Percentiles rank a stretch among this genome's conserved stretches.
Conservation (phyloP, 2,113 vertebrate genomes). For the Bufo bufo region DNA sequence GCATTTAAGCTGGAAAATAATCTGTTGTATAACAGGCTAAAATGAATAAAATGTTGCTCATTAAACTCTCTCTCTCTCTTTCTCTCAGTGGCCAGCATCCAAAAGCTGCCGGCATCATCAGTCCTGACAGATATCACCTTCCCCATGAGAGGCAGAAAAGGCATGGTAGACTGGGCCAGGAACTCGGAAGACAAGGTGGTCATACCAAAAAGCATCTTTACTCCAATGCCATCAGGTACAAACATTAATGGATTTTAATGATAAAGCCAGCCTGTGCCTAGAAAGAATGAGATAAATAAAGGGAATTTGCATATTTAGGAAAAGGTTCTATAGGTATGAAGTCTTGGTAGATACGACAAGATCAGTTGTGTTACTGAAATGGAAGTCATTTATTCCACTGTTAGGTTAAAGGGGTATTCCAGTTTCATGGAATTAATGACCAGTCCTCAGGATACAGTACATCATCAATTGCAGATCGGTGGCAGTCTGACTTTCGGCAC, state of each 20-base stretch:
- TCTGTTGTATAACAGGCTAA: constrained; percentile 16
- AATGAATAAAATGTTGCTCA: constrained; percentile 35
- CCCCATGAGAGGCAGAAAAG: constrained; percentile 98
- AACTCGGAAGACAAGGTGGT: constrained; percentile 98
- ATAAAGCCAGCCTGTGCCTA: neutral
- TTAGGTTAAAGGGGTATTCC: no score
- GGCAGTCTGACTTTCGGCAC: no score
- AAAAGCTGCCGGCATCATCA: constrained; percentile 95
- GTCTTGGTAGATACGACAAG: neutral
- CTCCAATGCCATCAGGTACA: constrained; percentile 92
- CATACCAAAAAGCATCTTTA: constrained; percentile 95
- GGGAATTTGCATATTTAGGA: neutral
- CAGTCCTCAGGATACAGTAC: no score
- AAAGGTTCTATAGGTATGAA: neutral
- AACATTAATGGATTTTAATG: neutral
- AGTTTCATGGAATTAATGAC: no score
- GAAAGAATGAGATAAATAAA: neutral
- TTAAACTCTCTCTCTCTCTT: constrained; percentile 55
- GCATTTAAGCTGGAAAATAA: constrained; percentile 31
- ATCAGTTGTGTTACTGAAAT: no score
- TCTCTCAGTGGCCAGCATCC: constrained; percentile 93
- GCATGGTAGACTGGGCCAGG: constrained; percentile 99
- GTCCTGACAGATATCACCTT: constrained; percentile 98
- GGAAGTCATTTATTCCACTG: no score
- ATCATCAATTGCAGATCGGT: no score